Conservation (phyloP, 1,140 invertebrate species). For the Drosophila pachea region DNA sequence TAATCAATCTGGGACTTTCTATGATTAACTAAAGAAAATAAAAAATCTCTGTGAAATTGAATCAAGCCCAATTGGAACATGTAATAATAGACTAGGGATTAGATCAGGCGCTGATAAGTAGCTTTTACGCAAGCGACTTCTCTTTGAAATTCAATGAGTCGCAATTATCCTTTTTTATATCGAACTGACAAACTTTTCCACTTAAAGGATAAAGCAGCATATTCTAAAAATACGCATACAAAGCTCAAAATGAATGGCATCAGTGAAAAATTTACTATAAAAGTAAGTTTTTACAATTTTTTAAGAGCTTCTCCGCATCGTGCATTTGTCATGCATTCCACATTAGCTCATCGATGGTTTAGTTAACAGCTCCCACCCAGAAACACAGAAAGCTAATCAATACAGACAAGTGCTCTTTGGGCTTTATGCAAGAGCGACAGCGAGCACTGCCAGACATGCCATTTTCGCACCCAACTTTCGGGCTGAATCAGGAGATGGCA, state of each 20-base stretch:
- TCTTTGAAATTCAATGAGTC: not conserved
- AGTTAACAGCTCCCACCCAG: slow-evolving; percentile 13
- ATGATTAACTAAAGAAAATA: slow-evolving; percentile 9
- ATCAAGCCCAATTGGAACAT: not conserved
- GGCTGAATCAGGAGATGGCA: too few species aligned
- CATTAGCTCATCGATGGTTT: slow-evolving; percentile 38
- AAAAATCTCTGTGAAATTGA: not conserved
- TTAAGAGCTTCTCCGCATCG: not conserved
- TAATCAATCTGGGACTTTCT: slow-evolving; percentile 15
- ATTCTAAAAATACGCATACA: slow-evolving; percentile 37
- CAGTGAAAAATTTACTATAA: slow-evolving; percentile 60
- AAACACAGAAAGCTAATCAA: slow-evolving; percentile 40
- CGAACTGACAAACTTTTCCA: not conserved
- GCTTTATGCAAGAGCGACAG: too few species aligned
- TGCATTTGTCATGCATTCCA: slow-evolving; percentile 29
- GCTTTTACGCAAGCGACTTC: not conserved
- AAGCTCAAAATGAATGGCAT: slow-evolving; percentile 57
- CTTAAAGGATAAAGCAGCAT: slow-evolving; percentile 50
- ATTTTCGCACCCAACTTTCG: slow-evolving; percentile 14
- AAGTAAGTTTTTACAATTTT: slow-evolving; percentile 49
- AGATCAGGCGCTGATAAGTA: not conserved
- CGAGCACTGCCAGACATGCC: slow-evolving; percentile 41
- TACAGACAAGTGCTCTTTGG: too few species aligned
- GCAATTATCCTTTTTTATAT: not conserved
- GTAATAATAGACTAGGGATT: not conserved